Percentiles rank a stretch among this genome's conserved stretches.
phyloP scores from a whole-genome alignment of 2,113 vertebrate species.

The Paramormyrops kingsleyae region DNA sequence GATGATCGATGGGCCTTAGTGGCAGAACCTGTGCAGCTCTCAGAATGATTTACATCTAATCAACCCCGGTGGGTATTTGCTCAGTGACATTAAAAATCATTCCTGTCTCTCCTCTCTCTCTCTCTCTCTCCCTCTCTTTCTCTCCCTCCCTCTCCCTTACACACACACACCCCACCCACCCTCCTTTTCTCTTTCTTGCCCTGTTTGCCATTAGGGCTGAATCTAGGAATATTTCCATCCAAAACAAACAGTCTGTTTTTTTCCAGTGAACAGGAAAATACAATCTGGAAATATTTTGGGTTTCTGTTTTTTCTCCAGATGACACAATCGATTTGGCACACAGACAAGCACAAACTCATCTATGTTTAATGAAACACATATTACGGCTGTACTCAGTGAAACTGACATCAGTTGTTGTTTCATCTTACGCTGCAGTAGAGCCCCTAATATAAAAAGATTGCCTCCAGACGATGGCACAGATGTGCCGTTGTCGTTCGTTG shows the following conservation, averaged over 20 bases:
- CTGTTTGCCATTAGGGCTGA: neutral
- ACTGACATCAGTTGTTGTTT: neutral
- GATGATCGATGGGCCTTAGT: constrained; percentile 7
- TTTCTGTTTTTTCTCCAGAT: neutral
- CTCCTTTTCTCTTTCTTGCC: neutral
- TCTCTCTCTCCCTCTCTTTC: neutral
- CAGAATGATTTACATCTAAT: constrained; percentile 12
- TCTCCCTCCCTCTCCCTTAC: neutral
- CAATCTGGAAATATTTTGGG: constrained; percentile 6
- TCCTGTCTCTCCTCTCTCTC: neutral
- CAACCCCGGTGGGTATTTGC: neutral
- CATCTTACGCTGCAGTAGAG: neutral
- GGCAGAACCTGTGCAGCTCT: constrained; percentile 2
- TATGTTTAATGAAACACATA: constrained; percentile 14
- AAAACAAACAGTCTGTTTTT: neutral
- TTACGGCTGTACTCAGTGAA: constrained; percentile 1
- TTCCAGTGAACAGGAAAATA: neutral
- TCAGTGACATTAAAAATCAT: constrained; percentile 6
- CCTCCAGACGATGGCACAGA: neutral
- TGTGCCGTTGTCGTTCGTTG: neutral
- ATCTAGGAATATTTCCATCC: neutral
- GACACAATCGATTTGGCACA: neutral
- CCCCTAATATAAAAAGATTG: neutral
- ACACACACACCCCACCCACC: neutral
- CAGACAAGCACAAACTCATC: neutral